phyloP scores from a whole-genome alignment of 1,140 invertebrate species.

The Mamestra configurata region DNA sequence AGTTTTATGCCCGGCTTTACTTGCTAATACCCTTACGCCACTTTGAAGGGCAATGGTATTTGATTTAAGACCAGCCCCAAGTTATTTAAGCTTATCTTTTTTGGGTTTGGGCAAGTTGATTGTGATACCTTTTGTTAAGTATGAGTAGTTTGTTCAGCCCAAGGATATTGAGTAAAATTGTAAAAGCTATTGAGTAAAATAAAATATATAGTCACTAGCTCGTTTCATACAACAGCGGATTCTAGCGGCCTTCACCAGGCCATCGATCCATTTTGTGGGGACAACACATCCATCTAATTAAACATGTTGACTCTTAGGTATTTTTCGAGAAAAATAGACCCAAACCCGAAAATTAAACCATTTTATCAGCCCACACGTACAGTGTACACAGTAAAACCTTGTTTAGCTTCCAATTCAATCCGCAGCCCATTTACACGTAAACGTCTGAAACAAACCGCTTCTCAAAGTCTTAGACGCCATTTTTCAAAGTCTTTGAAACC shows the following conservation, averaged over 20 bases:
- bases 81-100: constrained; percentile 38
- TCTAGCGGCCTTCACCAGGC: too few relatives aligned
- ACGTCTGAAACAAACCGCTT: constrained; percentile 6
- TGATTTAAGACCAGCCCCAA: constrained; percentile 41
- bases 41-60: constrained; percentile 41
- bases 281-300: too few relatives aligned
- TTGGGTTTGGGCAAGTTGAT: neutral
- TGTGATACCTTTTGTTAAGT: neutral
- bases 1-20: constrained; percentile 50
- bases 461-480: constrained; percentile 7
- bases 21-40: constrained; percentile 45
- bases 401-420: constrained; percentile 30
- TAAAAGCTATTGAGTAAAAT: too few relatives aligned
- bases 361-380: neutral
- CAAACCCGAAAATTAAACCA: neutral
- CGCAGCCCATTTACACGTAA: constrained; percentile 13
- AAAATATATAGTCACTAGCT: too few relatives aligned
- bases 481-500: constrained; percentile 37
- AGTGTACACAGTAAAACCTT: constrained; percentile 1
- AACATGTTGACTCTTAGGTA: too few relatives aligned
- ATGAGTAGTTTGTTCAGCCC: too few relatives aligned
- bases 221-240: too few relatives aligned
- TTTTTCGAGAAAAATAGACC: neutral
- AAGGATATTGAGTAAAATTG: too few relatives aligned
- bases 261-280: too few relatives aligned